phyloP scores from a whole-genome alignment of 2,888 invertebrate species.

The Acanthosoma haemorrhoidale region DNA sequence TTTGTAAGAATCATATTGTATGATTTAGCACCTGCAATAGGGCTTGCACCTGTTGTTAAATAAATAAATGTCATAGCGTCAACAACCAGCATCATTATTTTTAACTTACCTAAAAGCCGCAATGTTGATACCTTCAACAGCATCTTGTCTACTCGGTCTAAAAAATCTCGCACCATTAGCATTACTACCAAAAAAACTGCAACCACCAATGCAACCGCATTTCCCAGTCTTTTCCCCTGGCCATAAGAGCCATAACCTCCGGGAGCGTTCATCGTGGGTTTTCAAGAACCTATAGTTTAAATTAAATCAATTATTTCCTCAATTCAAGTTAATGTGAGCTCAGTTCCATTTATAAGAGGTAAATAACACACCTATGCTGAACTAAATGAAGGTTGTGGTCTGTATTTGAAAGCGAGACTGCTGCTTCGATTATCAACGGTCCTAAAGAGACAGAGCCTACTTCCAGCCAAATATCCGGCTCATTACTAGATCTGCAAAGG shows the following conservation, averaged over 20 bases:
- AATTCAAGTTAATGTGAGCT: not conserved
- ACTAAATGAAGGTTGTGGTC: constrained; percentile 70
- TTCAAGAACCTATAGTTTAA: constrained; percentile 57
- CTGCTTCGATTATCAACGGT: constrained; percentile 83
- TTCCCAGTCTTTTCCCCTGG: constrained; percentile 63
- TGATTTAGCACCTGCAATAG: no score
- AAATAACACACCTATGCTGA: constrained; percentile 63
- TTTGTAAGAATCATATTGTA: no score
- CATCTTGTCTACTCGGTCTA: constrained; percentile 72
- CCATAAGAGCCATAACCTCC: constrained; percentile 94
- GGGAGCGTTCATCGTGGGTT: constrained; percentile 75
- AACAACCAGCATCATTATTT: no score
- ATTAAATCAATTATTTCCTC: not conserved
- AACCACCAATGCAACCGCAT: constrained; percentile 95
- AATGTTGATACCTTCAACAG: constrained; percentile 75
- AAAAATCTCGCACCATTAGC: constrained; percentile 84
- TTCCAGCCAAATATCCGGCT: constrained; percentile 79
- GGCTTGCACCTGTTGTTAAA: no score
- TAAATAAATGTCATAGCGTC: no score
- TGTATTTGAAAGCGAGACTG: constrained; percentile 70
- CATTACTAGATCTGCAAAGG: constrained; percentile 45
- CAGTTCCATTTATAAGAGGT: not conserved
- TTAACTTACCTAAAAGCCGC: constrained; percentile 61
- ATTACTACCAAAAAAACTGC: constrained; percentile 89
- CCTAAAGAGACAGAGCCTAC: constrained; percentile 87